Percentiles rank a stretch among this genome's conserved stretches.
Evolutionary conservation across 1,140 invertebrate genomes (phyloP).

Genomic region (Subanguina moxae): DNA sequence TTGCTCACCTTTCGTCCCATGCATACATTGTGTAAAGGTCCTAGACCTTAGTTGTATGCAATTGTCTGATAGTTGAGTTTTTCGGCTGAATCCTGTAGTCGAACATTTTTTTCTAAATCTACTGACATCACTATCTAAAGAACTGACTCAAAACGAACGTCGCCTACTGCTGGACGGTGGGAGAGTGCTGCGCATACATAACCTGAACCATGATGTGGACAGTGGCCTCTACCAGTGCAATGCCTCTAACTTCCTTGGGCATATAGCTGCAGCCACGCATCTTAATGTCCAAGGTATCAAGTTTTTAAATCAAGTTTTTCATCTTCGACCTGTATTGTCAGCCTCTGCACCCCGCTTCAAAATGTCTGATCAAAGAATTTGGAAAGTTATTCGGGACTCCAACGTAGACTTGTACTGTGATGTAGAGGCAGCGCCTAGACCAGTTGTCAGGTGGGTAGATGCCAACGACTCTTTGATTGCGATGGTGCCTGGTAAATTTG

Average conservation of each 20-base stretch:
- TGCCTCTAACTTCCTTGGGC: constrained; percentile 92
- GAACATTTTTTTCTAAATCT: neutral
- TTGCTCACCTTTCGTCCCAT: no score
- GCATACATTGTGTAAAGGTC: no score
- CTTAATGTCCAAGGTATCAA: constrained; percentile 80
- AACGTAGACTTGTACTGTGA: constrained; percentile 78
- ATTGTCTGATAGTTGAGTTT: neutral
- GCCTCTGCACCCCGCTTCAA: constrained; percentile 53
- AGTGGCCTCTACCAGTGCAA: constrained; percentile 98
- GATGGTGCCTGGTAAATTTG: constrained; percentile 48
- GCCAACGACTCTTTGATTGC: constrained; percentile 38
- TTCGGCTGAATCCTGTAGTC: neutral
- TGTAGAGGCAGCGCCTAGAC: constrained; percentile 91
- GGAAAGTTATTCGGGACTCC: constrained; percentile 57
- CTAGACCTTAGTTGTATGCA: no score
- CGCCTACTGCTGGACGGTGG: constrained; percentile 57
- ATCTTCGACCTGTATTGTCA: constrained; percentile 22
- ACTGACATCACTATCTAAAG: constrained; percentile 46
- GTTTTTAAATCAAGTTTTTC: constrained; percentile 5
- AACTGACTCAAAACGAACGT: constrained; percentile 71
- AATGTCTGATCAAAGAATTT: constrained; percentile 50
- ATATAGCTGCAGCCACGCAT: constrained; percentile 94
- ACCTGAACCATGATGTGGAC: constrained; percentile 75
- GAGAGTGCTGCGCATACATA: constrained; percentile 66
- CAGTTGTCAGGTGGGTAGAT: constrained; percentile 85